Evolutionary conservation across 1,140 invertebrate genomes (phyloP), one percentile per base, ranked within the genome.

Genomic region (Lerema accius): DNA sequence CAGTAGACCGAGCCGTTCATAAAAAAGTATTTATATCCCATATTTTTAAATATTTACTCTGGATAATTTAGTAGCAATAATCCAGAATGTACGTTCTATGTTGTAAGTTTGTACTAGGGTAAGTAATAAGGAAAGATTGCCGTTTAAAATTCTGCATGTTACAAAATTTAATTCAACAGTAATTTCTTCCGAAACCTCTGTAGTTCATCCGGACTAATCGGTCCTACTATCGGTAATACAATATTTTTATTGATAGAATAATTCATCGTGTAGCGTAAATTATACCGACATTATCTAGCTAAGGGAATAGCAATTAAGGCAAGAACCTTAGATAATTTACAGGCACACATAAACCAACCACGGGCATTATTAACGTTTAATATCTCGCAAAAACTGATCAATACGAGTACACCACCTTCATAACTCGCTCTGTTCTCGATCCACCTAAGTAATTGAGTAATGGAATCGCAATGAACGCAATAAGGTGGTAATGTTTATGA

Each of bases 251-350:
- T 63, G 56, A 48, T 50, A 65, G 64, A 68, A 79, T 79, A 76
- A 73, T 65, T 78, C 71, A 80, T 75, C 45, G 64, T 65, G 39
- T 51, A 53, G 63, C 68, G 73, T 82, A 80, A 82, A 80, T 80
- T 82, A 80, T 69, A 71, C 69, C 63, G 71, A 64, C 70, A 61
- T 71, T 72, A 73, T 78, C 75, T 75, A 75, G 69, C 45, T 46
- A 75, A 69, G 71, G 65, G 70, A 75, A 73, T 74, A 74, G 80
- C 77, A 82, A 78, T 78, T 80, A 80, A 79, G 73, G 58, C 17
- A 50, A 64, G 58, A n/a, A 53, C 68, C 67, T 65, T 67, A 51
- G 65, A 71, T 76, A 76, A 75, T 76, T 76, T 75, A 81, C 69
- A 63, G 51, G 56, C 61, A 58, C 68, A 69, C 61, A 71, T 77